Conservation (phyloP, 2,113 vertebrate species). For the Zosterops pallidus region DNA sequence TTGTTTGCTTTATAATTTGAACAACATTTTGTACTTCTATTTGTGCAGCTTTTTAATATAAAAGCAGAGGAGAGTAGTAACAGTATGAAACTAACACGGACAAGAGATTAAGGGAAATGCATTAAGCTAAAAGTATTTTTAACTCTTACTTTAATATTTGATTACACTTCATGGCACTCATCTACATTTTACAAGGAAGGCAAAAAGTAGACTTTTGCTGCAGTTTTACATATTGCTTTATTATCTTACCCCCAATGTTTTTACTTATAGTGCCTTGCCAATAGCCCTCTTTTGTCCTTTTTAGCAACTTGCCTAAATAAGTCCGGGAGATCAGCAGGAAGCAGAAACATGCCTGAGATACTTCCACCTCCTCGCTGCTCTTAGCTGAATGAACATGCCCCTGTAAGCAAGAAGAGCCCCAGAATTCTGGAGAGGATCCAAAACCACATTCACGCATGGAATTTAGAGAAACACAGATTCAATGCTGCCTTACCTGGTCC, state of each 20-base stretch:
- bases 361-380: neutral
- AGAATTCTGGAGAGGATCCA: neutral
- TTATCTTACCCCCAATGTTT: neutral
- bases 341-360: neutral
- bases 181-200: neutral
- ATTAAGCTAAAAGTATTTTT: conserved; percentile 18
- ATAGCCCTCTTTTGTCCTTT: neutral
- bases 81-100: neutral
- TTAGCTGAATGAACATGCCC: fast-evolving
- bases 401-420: neutral
- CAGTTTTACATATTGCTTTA: neutral
- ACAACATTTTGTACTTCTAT: neutral
- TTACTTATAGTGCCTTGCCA: neutral
- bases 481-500: neutral
- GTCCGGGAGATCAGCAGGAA: neutral
- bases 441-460: neutral
- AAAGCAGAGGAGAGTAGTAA: neutral
- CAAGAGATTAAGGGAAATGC: neutral
- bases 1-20: neutral
- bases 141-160: conserved; percentile 26
- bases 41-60: neutral
- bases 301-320: neutral
- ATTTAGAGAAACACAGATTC: neutral
- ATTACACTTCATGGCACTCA: neutral
- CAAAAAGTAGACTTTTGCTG: neutral